These are phyloP conservation scores for Ciona savignyi DNA, from an alignment of 23 tunicate genomes.

Conservation along the genomic window DNA sequence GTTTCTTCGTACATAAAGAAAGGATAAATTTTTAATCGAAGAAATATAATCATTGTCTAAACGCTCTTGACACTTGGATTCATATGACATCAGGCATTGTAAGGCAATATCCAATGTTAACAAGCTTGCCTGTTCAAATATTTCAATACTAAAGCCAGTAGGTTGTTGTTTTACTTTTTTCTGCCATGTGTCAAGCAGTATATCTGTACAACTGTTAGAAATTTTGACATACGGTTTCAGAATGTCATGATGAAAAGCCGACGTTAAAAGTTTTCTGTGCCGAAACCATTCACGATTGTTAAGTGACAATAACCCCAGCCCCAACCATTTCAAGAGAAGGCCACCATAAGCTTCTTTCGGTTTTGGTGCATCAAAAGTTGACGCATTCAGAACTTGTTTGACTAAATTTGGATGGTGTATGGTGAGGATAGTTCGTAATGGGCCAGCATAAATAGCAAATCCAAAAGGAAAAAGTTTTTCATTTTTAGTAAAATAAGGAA, in stretches of 20 bases:
- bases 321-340: constrained; percentile 1
- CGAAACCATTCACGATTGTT: constrained; percentile 47
- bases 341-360: neutral
- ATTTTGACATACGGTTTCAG: constrained; percentile 34
- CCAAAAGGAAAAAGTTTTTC: constrained; percentile 42
- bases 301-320: constrained; percentile 30
- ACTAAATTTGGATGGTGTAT: constrained; percentile 30
- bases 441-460: constrained; percentile 47
- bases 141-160: constrained; percentile 12
- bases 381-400: constrained; percentile 29
- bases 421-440: constrained; percentile 16
- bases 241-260: constrained; percentile 62
- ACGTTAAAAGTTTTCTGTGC: constrained; percentile 50
- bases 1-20: neutral
- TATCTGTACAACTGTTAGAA: constrained; percentile 37
- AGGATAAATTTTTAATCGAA: constrained; percentile 1
- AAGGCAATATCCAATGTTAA: constrained; percentile 52
- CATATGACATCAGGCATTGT: constrained; percentile 35
- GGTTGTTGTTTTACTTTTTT: neutral
- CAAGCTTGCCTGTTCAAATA: constrained; percentile 36
- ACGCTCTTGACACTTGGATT: constrained; percentile 52
- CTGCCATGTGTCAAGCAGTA: constrained; percentile 19
- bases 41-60: too few species aligned
- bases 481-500: constrained; percentile 27
- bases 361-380: constrained; percentile 25